Evolutionary conservation across 2,113 vertebrate genomes (phyloP).

Genomic region (Sylvicapra grimmia): DNA sequence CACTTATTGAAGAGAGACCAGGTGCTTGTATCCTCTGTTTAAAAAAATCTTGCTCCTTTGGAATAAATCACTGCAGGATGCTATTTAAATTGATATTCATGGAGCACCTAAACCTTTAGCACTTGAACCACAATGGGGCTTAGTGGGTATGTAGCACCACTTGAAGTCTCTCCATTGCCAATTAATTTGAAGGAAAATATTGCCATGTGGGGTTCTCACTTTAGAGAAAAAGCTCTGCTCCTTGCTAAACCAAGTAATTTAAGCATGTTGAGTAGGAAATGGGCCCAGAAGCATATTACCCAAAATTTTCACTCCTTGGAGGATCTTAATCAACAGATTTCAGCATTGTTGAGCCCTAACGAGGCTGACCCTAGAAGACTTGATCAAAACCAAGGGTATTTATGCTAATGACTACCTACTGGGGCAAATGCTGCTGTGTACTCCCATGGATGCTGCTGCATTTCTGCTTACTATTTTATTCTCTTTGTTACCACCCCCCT

Average conservation of each 20-base stretch:
- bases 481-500: neutral
- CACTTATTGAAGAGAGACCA: neutral
- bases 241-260: neutral
- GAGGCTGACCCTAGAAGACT: neutral
- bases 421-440: neutral
- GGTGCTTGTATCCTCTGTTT: neutral
- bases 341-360: neutral
- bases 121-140: neutral
- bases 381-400: neutral
- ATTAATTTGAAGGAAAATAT: slow-evolving; percentile 9
- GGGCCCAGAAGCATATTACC: neutral
- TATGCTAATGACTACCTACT: neutral
- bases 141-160: neutral
- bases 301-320: neutral
- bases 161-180: neutral
- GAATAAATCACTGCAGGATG: neutral
- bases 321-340: neutral
- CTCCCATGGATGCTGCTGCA: neutral
- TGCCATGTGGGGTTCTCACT: neutral
- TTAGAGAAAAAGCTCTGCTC: neutral
- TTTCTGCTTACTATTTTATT: neutral
- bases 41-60: neutral
- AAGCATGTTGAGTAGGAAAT: neutral
- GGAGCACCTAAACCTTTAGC: neutral
- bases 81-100: neutral